Evolutionary conservation across 2,113 vertebrate genomes (phyloP), one percentile per base, ranked within the genome.

Genomic region (Neopipo cinnamomea): DNA sequence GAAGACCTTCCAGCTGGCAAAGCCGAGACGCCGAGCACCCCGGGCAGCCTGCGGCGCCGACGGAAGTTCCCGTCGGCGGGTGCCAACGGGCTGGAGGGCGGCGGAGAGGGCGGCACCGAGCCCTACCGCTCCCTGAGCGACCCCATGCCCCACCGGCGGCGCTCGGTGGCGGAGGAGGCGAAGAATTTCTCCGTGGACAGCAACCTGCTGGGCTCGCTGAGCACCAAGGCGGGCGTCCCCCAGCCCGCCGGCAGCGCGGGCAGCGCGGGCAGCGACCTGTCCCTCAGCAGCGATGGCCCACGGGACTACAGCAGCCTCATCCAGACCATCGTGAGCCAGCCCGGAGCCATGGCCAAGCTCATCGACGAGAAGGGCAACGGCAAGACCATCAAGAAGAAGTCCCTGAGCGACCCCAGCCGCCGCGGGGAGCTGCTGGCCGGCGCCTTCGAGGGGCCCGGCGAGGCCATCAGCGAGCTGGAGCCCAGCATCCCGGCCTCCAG

Each of bases 331-430:
- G 99, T 99, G 46, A 98, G 98, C 80, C 99, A 99, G 77, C 99
- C 99, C 0, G 98, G 99, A 1, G 98, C 99, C 72, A 98, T 99
- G 98, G 99, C 99, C 95, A 97, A 98, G 88, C 97, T 99, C 42
- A 97, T 98, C 8, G 99, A 99, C 1, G 99, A 99, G 83, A 98
- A 99, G 39, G 96, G 95, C 73, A 98, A 98, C 1, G 98, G 99
- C 44, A 99, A 99, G 97, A 98, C 98, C 70, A 98, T 99, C 68
- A 99, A 99, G 97, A 99, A 99, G 98, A 99, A 99, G 94, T 99
- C 99, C 1, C 98, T 99, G 95, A 99, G 99, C 2, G 99, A 99
- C 89, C 99, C 99, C n/a, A 99, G 99, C 97, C 98, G 99, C 35
- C 98, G 99, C 0, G 95, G 99, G 0, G 98, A 99, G 79, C 92